Evolutionary conservation across 1,140 invertebrate species (phyloP).

Genomic region (Drosophila insularis): DNA sequence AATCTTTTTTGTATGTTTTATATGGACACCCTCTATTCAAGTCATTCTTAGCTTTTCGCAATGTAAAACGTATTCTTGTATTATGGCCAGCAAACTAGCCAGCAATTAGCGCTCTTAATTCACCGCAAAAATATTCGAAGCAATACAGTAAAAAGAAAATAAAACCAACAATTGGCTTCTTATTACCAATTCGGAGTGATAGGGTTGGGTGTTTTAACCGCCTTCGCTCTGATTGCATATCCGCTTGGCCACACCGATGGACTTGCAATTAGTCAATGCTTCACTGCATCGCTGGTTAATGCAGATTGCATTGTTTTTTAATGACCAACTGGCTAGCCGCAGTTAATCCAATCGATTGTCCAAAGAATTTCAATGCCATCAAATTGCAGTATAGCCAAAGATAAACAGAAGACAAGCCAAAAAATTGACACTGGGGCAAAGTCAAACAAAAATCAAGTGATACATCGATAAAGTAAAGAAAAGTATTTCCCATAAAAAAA

Average conservation of each 20-base stretch:
- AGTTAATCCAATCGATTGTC: constrained; percentile 31
- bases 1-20: too few relatives aligned
- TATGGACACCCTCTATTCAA: constrained; percentile 37
- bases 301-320: constrained; percentile 40
- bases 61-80: constrained; percentile 24
- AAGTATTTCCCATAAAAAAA: too few relatives aligned
- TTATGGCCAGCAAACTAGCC: constrained; percentile 18
- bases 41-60: constrained; percentile 32
- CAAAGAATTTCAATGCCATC: constrained; percentile 66
- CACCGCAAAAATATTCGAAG: constrained; percentile 72
- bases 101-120: constrained; percentile 64
- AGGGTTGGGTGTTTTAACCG: constrained; percentile 33
- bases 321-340: constrained; percentile 36
- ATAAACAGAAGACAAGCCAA: neutral
- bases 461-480: too few relatives aligned
- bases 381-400: constrained; percentile 10
- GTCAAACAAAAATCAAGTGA: too few relatives aligned
- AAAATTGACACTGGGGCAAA: neutral
- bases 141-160: constrained; percentile 38
- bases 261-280: constrained; percentile 47
- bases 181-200: constrained; percentile 30
- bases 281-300: constrained; percentile 59
- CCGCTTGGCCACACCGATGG: constrained; percentile 42
- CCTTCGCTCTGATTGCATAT: constrained; percentile 48
- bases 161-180: constrained; percentile 29